These are phyloP conservation scores for Achroia grisella DNA, from an alignment of 1,140 invertebrate species.

Conservation along the genomic window DNA sequence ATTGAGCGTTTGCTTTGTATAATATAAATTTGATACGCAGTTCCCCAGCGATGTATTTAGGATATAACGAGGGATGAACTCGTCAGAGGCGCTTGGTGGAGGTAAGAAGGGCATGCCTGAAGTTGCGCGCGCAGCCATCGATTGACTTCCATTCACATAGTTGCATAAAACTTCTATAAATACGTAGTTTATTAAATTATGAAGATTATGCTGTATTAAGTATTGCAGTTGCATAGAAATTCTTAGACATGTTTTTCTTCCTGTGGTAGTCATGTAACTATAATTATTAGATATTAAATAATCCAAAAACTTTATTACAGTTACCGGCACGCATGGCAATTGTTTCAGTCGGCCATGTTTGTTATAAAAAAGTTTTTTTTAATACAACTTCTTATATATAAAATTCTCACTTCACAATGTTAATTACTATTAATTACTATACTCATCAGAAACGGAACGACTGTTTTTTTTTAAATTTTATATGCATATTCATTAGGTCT, in stretches of 20 bases:
- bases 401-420: no score
- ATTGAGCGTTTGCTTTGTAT: not conserved
- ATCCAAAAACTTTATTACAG: no score
- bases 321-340: no score
- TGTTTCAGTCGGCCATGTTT: no score
- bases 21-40: not conserved
- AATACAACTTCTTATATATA: no score
- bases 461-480: no score
- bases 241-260: constrained; percentile 2
- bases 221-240: constrained; percentile 12
- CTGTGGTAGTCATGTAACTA: no score
- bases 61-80: not conserved
- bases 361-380: no score
- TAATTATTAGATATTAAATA: no score
- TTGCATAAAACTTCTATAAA: constrained; percentile 40
- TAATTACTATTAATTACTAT: no score
- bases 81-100: constrained; percentile 2
- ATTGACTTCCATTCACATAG: constrained; percentile 34
- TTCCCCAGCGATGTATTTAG: constrained; percentile 5
- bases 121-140: constrained; percentile 58
- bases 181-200: constrained; percentile 40
- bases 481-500: no score
- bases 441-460: no score
- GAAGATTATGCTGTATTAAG: constrained; percentile 25
- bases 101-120: constrained; percentile 35